Conservation (phyloP, 2,113 vertebrate species). For the Hypocryptadius cinnamomeus region DNA sequence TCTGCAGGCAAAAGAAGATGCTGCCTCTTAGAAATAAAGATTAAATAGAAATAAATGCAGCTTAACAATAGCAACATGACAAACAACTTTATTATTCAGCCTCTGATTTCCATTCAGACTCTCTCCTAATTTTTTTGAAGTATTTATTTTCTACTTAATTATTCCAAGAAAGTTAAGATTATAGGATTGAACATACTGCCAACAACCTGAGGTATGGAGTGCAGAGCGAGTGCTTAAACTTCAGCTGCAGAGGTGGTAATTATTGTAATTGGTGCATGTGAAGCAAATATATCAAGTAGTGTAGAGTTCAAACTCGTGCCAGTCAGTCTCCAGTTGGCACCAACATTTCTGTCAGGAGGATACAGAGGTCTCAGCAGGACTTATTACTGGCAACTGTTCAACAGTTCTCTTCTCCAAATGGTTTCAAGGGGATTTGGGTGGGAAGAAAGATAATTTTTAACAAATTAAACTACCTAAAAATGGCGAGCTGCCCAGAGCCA, state of each 20-base stretch:
- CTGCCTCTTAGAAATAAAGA: not conserved
- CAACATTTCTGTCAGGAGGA: conserved; percentile 32
- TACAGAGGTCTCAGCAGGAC: conserved; percentile 51
- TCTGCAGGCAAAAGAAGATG: not conserved
- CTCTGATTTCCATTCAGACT: not conserved
- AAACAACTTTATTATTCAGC: not conserved
- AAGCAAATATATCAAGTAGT: conserved; percentile 22
- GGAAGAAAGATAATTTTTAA: conserved; percentile 54
- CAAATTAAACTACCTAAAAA: conserved; percentile 59
- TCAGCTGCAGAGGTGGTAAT: conserved; percentile 43
- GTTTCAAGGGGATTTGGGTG: conserved; percentile 49
- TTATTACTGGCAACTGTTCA: conserved; percentile 49
- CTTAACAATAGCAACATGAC: not conserved
- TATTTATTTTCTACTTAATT: conserved; percentile 11
- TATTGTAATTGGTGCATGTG: conserved; percentile 46
- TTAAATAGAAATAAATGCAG: not conserved
- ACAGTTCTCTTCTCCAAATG: conserved; percentile 48
- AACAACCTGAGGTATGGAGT: conserved; percentile 30
- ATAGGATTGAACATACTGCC: not conserved
- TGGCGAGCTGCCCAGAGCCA: conserved; percentile 47
- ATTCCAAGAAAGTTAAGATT: conserved; percentile 29
- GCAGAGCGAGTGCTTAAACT: not conserved
- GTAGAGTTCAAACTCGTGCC: conserved; percentile 42
- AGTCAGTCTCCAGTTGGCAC: conserved; percentile 54
- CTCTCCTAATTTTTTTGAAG: not conserved